A percentile compares a stretch with the other conserved stretches of the same genome.
phyloP scores from a whole-genome alignment of 1,140 invertebrate species.

The Atta colombica region DNA sequence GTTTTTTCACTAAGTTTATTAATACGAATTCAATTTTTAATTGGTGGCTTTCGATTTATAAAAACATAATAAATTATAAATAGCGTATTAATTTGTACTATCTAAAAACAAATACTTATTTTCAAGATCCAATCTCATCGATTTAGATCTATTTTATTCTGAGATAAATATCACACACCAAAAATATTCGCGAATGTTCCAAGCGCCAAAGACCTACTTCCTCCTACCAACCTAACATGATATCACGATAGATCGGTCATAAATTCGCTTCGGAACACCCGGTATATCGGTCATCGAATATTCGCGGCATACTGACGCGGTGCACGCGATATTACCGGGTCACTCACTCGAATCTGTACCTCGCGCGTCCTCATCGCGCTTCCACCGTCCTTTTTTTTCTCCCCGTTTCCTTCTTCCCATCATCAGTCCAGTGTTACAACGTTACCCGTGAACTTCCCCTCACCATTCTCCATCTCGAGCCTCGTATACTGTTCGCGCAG shows the following conservation, averaged over 20 bases:
- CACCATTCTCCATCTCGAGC: conserved; percentile 19
- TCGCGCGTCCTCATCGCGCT: conserved; percentile 53
- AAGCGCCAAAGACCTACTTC: conserved; percentile 12
- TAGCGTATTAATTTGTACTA: background rate
- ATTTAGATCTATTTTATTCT: background rate
- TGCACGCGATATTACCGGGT: conserved; percentile 62
- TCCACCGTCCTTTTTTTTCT: conserved; percentile 28
- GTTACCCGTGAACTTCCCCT: conserved; percentile 18
- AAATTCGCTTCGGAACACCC: conserved; percentile 50
- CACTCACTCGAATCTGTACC: conserved; percentile 72
- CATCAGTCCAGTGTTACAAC: conserved; percentile 52
- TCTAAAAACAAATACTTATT: conserved; percentile 10
- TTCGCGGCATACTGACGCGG: conserved; percentile 66
- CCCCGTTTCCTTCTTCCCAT: conserved; percentile 61
- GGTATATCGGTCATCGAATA: conserved; percentile 76
- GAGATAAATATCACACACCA: no score
- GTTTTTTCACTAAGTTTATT: background rate
- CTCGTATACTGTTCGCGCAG: conserved; percentile 66
- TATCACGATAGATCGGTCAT: background rate
- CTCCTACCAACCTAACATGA: background rate
- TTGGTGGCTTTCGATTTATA: background rate
- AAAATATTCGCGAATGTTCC: background rate
- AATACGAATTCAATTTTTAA: background rate
- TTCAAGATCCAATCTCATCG: background rate
- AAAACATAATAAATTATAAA: conserved; percentile 23